Percentiles rank a stretch among this genome's conserved stretches.
Conservation (phyloP, 1,140 invertebrate genomes). For the Galleria mellonella region DNA sequence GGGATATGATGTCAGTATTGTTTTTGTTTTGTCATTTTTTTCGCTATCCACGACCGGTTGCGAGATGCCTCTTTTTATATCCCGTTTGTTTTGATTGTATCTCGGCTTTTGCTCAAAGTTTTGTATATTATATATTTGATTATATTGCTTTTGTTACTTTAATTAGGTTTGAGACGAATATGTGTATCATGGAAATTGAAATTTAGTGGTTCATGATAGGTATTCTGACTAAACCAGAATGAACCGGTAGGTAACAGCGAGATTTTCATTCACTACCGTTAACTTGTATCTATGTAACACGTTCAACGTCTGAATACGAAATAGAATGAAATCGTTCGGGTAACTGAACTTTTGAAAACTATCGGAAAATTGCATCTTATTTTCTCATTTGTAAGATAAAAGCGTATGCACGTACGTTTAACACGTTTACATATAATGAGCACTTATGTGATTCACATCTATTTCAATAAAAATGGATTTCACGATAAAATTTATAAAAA, state of each 20-base stretch:
- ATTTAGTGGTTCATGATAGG: not conserved
- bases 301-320: slow-evolving; percentile 34
- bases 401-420: no score
- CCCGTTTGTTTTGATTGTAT: slow-evolving; percentile 36
- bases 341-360: slow-evolving; percentile 29
- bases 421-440: no score
- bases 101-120: slow-evolving; percentile 13
- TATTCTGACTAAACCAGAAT: slow-evolving; percentile 27
- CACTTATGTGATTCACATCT: no score
- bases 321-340: slow-evolving; percentile 30
- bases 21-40: slow-evolving; percentile 28
- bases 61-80: slow-evolving; percentile 14
- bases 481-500: no score
- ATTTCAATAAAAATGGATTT: no score
- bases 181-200: no score
- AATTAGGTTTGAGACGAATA: not conserved
- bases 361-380: slow-evolving; percentile 17
- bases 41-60: slow-evolving; percentile 5
- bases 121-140: no score
- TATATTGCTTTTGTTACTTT: no score
- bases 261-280: slow-evolving; percentile 46
- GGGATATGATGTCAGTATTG: slow-evolving; percentile 56
- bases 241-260: slow-evolving; percentile 29
- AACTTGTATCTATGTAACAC: slow-evolving; percentile 33
- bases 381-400: slow-evolving; percentile 1